Base-by-base conservation (phyloP, 2,888 invertebrate species). In the Calephelis perditalis region DNA sequence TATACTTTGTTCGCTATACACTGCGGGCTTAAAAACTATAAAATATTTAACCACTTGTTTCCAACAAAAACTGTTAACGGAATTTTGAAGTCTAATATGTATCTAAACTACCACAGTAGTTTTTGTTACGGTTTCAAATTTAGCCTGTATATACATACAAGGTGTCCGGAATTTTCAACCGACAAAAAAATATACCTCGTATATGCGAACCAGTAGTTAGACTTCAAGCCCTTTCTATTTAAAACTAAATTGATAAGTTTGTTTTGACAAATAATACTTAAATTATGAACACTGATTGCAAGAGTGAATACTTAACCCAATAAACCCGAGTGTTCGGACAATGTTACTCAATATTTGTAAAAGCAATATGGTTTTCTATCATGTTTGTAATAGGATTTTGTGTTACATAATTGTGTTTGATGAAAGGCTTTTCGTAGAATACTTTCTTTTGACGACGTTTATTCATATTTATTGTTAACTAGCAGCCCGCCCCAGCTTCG, bases 241-340 rank as follows among this genome's bases (percentile, higher is more conserved):
- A 6, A 49, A 26, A 49, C 26, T 49, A 49, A 35, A 15, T 49
- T 10, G 26, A 26, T 52, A 15, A 52, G 10, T 52, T 52, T 52
- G 49, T 52, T 52, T 52, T 52, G 15, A 52, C 49, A 35, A 52
- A 52, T 52, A 52, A 52, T 52, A 52, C 49, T 52, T 11, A 52
- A 52, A 52, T 52, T 52, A 52, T 10, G 11, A 52, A 52, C 12
- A 49, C 12, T 49, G 49, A 49, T 49, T 49, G 49, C 49, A 26
- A 26, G 49, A 49, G 49, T 49, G 49, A 49, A 8, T 52, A 52
- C 49, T 52, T 52, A 52, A 52, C 49, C 49, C 15, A 10, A 49
- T 49, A 49, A 49, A 49, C 8, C 26, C 49, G 26, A 15, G 26
- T 49, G 49, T 49, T 49, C 49, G 15, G 15, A 49, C 26, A 49